phyloP scores from a whole-genome alignment of 2,797 vertebrate genomes.

The Sebastes nivosus region DNA sequence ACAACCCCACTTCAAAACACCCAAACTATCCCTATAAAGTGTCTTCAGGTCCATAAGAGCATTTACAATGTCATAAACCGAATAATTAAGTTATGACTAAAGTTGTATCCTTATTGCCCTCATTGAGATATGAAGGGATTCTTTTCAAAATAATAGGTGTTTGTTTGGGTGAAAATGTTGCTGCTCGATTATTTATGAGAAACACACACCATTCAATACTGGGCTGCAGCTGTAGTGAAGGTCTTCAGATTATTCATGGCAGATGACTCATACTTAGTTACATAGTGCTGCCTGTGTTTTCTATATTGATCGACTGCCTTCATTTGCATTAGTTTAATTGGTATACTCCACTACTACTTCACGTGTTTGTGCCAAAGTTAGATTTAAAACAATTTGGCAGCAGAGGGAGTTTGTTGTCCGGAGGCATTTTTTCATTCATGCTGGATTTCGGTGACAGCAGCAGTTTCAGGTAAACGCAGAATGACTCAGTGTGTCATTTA shows the following conservation, averaged over 20 bases:
- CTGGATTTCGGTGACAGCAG: constrained; percentile 14
- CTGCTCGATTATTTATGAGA: background rate
- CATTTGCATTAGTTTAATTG: background rate
- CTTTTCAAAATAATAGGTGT: background rate
- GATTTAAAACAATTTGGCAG: background rate
- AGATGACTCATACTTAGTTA: background rate
- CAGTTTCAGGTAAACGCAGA: constrained; percentile 27
- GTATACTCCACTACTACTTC: background rate
- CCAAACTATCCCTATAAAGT: no score
- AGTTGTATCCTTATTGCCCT: background rate
- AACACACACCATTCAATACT: background rate
- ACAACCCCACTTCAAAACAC: no score
- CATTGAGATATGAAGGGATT: background rate
- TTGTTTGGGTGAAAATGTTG: background rate
- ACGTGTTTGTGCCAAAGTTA: background rate
- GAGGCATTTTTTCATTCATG: background rate
- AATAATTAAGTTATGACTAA: background rate
- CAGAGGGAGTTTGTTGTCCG: background rate
- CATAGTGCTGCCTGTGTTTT: background rate
- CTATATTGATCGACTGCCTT: background rate
- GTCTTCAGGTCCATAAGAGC: background rate
- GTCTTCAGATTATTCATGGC: background rate
- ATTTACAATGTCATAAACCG: background rate
- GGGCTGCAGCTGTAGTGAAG: background rate
- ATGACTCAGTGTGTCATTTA: constrained; percentile 25